These are phyloP conservation scores for Chrysolina haemoptera DNA, from an alignment of 2,888 invertebrate species.

Conservation along the genomic window DNA sequence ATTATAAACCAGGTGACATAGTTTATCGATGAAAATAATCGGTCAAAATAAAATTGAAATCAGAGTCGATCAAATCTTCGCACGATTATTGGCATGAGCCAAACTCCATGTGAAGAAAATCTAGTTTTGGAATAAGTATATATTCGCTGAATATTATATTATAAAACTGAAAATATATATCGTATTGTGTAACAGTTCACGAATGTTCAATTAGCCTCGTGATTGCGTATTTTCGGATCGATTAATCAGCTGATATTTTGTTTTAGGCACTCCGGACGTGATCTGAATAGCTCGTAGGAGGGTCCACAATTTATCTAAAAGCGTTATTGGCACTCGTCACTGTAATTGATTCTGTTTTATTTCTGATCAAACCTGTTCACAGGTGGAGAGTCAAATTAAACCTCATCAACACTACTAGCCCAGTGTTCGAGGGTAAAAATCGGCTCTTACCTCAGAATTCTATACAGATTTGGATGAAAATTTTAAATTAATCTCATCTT, in stretches of 20 bases:
- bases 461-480: no score
- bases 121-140: no score
- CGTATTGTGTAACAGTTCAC: conserved; percentile 29
- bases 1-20: background rate
- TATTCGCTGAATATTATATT: background rate
- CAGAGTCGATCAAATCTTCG: background rate
- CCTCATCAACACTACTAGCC: background rate
- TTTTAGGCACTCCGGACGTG: conserved; percentile 42
- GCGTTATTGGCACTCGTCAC: conserved; percentile 1
- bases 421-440: no score
- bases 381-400: no score
- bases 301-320: background rate
- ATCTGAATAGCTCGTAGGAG: conserved; percentile 27
- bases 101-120: background rate
- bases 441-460: no score
- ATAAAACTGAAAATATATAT: background rate
- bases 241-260: conserved; percentile 40
- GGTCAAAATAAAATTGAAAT: background rate
- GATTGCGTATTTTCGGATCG: conserved; percentile 39
- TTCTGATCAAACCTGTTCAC: no score
- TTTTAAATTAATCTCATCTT: no score
- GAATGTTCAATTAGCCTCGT: conserved; percentile 39
- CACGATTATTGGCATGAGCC: background rate
- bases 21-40: background rate
- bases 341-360: background rate